These are phyloP conservation scores for Dinomys branickii DNA, from an alignment of 2,113 vertebrate species.

Conservation along the genomic window DNA sequence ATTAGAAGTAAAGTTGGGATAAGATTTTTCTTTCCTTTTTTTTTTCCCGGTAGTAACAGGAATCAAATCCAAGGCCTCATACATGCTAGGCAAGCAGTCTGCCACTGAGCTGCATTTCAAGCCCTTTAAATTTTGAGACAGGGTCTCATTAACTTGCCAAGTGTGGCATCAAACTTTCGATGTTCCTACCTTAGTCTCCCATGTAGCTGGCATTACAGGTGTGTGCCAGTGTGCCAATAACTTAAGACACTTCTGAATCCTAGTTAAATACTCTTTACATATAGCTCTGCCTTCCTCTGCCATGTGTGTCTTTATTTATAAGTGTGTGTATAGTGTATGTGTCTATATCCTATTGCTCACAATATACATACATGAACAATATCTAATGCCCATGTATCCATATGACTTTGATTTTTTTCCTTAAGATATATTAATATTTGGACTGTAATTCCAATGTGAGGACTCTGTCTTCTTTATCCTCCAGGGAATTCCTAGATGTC, in stretches of 20 bases:
- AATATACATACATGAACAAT: background rate
- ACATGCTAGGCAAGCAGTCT: background rate
- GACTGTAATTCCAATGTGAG: background rate
- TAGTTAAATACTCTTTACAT: background rate
- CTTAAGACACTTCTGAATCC: background rate
- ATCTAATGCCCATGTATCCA: background rate
- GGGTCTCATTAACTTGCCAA: background rate
- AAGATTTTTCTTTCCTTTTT: background rate
- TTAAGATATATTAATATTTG: background rate
- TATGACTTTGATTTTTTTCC: conserved; percentile 1
- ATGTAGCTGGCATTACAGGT: background rate
- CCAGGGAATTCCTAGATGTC: background rate
- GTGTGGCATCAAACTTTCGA: background rate
- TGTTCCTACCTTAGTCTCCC: background rate
- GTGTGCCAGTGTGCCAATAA: background rate
- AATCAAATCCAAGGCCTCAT: background rate
- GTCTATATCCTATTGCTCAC: background rate
- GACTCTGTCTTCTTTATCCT: background rate
- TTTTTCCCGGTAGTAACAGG: background rate
- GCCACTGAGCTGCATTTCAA: background rate
- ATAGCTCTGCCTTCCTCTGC: background rate
- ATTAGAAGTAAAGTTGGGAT: background rate
- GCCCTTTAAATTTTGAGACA: background rate
- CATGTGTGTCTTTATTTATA: background rate
- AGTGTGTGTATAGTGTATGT: background rate